Evolutionary conservation across 2,113 vertebrate species (phyloP), one percentile per base, ranked within the genome.

Genomic region (Psammodynastes pulverulentus): DNA sequence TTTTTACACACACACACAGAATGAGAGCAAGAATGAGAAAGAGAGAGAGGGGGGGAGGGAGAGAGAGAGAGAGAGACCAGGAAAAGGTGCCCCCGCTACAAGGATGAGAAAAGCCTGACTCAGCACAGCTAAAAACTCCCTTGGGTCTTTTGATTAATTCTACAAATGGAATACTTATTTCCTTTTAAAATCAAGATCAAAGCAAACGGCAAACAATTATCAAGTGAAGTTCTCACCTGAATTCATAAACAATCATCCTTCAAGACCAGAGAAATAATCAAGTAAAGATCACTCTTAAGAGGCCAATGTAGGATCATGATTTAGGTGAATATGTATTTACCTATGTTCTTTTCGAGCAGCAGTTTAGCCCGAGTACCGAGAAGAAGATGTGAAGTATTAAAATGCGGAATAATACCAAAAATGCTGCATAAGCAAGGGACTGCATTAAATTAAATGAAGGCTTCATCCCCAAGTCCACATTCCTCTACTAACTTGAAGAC

Each of bases 101-200:
- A 26, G 15, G 21, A 1, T 34, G 53, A 19, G 84, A 72, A 43
- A 12, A 4, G 3, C 91, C 85, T 21, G 93, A 91, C 84, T 91
- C 49, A 67, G 26, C 39, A 26, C 84, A 19, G 67, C 58, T 90
- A 92, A 91, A 94, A 91, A 91, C 43, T 94, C 94, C 85, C 15
- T 0, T 88, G 91, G 95, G 94, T 58, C 67, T 92, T 24, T 45
- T 94, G 92, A 95, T 93, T 94, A 88, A 96, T 95, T 94, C 93
- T 48, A 91, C 87, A 95, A 93, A 62, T 54, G 58, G 34, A 0
- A 91, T 43, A 62, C 23, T 91, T 93, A 92, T 94, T 97, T 94
- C 89, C 93, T 95, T 94, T 95, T 93, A 95, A 95, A 96, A 96
- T 96, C 92, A 96, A 96, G 93, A 96, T 90, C 10, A 23, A 94